Conservation (phyloP, 1,140 invertebrate species). For the Panonychus citri region DNA sequence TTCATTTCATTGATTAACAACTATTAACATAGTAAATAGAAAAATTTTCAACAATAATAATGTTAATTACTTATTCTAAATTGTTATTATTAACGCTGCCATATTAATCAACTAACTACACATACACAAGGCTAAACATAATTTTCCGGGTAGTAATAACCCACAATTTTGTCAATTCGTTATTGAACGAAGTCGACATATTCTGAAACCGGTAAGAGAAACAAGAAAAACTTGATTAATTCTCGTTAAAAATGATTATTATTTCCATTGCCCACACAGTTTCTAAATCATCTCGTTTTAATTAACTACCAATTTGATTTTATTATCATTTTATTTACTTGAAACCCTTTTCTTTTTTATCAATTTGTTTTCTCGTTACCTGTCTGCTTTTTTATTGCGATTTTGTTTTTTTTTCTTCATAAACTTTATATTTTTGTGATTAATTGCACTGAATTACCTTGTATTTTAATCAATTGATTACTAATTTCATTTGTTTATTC, state of each 20-base stretch:
- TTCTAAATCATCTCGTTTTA: slow-evolving; percentile 1
- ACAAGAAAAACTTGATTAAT: too few species aligned
- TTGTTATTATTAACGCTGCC: slow-evolving; percentile 4
- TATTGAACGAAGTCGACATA: slow-evolving; percentile 71
- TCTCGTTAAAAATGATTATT: slow-evolving; percentile 15
- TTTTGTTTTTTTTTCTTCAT: slow-evolving; percentile 9
- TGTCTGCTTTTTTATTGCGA: neutral
- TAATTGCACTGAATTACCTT: neutral
- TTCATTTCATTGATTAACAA: slow-evolving; percentile 1
- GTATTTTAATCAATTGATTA: neutral
- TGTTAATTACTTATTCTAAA: too few species aligned
- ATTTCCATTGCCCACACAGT: slow-evolving; percentile 5
- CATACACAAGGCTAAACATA: slow-evolving; percentile 13
- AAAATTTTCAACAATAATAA: neutral
- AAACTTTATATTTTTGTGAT: neutral
- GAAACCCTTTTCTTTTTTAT: neutral
- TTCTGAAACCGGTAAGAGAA: slow-evolving; percentile 80
- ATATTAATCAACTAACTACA: slow-evolving; percentile 9
- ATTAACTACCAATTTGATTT: slow-evolving; percentile 1
- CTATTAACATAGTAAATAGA: slow-evolving; percentile 4
- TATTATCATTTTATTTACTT: too few species aligned
- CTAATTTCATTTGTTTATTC: neutral
- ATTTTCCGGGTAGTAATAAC: slow-evolving; percentile 80
- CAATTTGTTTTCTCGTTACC: too few species aligned
- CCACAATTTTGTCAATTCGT: slow-evolving; percentile 78